These are phyloP conservation scores for Takifugu flavidus DNA, from an alignment of 2,113 vertebrate genomes.

Conservation along the genomic window DNA sequence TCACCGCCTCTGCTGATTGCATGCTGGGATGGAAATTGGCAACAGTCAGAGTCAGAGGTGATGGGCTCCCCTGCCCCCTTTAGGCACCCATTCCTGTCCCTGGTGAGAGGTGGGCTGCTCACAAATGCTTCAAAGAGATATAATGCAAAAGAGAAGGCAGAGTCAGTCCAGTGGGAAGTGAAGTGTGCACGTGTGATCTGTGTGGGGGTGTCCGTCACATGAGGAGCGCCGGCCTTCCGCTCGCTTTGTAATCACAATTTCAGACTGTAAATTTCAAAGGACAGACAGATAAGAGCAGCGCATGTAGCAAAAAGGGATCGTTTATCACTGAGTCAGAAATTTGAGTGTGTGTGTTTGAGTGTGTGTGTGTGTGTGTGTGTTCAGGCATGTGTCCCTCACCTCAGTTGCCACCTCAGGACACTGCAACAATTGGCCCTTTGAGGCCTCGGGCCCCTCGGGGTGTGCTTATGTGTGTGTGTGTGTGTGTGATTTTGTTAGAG, in stretches of 20 bases:
- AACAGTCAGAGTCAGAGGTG: slow-evolving; percentile 45
- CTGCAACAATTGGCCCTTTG: slow-evolving; percentile 65
- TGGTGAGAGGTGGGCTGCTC: slow-evolving; percentile 13
- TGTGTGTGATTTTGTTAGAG: slow-evolving; percentile 11
- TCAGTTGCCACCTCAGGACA: slow-evolving; percentile 47
- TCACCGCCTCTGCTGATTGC: slow-evolving; percentile 13
- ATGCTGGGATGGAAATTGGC: slow-evolving; percentile 29
- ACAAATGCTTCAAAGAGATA: slow-evolving; percentile 34
- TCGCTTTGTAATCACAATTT: no score
- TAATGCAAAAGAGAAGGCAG: slow-evolving; percentile 19
- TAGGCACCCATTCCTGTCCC: slow-evolving; percentile 35
- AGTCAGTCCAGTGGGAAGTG: slow-evolving; percentile 25
- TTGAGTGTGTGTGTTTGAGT: background rate
- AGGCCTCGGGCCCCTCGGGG: slow-evolving; percentile 26
- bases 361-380: slow-evolving; percentile 13
- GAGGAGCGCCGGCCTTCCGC: no score
- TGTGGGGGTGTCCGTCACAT: slow-evolving; percentile 3
- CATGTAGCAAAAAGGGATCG: background rate
- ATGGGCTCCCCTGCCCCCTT: slow-evolving; percentile 40
- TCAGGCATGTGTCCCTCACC: slow-evolving; percentile 3
- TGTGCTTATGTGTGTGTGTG: slow-evolving; percentile 5
- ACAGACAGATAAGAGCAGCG: background rate
- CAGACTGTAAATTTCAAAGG: no score
- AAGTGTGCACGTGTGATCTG: background rate
- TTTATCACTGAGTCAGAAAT: no score